phyloP scores from a whole-genome alignment of 1,140 invertebrate genomes.

The Euwallacea fornicatus region DNA sequence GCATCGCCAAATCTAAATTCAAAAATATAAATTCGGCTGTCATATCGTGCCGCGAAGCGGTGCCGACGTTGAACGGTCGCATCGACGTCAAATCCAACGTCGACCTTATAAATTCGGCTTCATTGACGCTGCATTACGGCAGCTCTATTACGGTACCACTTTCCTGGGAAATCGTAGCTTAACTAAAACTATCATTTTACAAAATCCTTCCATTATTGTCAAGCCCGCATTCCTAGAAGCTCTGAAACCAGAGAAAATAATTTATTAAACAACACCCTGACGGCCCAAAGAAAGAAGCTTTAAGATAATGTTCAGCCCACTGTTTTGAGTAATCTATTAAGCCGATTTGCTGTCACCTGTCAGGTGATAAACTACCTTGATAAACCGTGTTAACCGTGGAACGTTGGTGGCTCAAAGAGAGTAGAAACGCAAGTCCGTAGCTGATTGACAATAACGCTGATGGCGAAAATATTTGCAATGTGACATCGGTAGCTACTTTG shows the following conservation, averaged over 20 bases:
- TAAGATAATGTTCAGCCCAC: conserved; percentile 30
- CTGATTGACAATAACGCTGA: no score
- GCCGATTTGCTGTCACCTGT: conserved; percentile 28
- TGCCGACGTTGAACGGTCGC: no score
- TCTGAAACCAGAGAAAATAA: conserved; percentile 8
- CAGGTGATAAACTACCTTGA: conserved; percentile 19
- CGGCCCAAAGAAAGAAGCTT: conserved; percentile 7
- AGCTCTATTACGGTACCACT: neutral
- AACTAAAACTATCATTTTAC: no score
- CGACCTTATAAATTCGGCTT: no score
- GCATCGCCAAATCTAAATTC: no score
- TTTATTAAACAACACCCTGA: conserved; percentile 18
- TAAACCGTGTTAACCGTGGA: conserved; percentile 3
- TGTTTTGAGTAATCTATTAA: conserved; percentile 34
- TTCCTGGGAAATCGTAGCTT: neutral
- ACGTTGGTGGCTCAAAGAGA: neutral
- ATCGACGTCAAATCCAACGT: no score
- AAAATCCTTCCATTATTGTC: no score
- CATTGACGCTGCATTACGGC: no score
- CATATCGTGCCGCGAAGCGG: no score
- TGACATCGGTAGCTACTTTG: no score
- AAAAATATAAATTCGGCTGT: no score
- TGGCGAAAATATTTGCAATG: no score
- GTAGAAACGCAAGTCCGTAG: neutral
- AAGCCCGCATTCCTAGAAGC: neutral